Evolutionary conservation across 2,888 invertebrate species (phyloP).

Genomic region (Dendrolimus houi): DNA sequence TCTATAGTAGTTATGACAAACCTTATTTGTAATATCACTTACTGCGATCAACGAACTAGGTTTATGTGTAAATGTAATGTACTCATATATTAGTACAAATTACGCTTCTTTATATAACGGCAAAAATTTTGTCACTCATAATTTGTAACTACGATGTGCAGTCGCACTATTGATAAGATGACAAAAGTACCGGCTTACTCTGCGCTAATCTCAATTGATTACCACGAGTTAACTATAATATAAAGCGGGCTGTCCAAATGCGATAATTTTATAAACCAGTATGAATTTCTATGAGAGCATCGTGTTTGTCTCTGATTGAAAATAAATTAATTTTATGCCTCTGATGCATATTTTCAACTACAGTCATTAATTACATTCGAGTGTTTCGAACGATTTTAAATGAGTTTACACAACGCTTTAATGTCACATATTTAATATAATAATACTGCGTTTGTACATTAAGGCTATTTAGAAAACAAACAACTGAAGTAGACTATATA

Average conservation of each 20-base stretch:
- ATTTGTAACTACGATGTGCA: too few species aligned
- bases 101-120: too few species aligned
- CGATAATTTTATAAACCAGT: slow-evolving; percentile 51
- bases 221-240: slow-evolving; percentile 17
- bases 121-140: too few species aligned
- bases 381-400: slow-evolving; percentile 34
- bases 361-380: slow-evolving; percentile 50
- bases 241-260: slow-evolving; percentile 36
- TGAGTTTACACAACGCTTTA: slow-evolving; percentile 8
- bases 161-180: too few species aligned
- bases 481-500: too few species aligned
- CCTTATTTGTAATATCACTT: too few species aligned
- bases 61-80: too few species aligned
- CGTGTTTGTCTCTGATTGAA: slow-evolving; percentile 52
- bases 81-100: too few species aligned
- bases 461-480: too few species aligned
- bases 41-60: too few species aligned
- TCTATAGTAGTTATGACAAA: too few species aligned
- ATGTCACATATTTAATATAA: not conserved
- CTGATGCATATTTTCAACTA: slow-evolving; percentile 54
- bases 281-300: slow-evolving; percentile 48
- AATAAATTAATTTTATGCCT: slow-evolving; percentile 59
- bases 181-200: not conserved
- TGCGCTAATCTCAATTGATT: slow-evolving; percentile 29
- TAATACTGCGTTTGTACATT: not conserved